Percentiles rank a stretch among this genome's conserved stretches.
These are phyloP conservation scores for Siderastrea radians DNA, from an alignment of 92 coral and sea anemone genomes.

Conservation along the genomic window DNA sequence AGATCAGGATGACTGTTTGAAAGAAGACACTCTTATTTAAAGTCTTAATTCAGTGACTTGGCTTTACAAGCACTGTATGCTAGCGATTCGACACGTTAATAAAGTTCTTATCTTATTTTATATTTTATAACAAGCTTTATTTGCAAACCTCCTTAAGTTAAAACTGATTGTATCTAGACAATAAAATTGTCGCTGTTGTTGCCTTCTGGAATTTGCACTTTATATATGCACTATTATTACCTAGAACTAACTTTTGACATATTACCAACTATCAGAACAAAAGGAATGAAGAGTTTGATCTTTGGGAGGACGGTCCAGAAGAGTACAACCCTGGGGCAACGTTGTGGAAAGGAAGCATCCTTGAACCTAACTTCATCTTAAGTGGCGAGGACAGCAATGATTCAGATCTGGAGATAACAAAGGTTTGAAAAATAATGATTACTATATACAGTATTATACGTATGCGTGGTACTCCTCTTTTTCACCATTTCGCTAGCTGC, in stretches of 20 bases:
- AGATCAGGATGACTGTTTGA: slow-evolving; percentile 21
- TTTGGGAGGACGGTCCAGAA: slow-evolving; percentile 7
- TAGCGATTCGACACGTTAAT: too few relatives aligned
- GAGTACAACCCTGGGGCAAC: slow-evolving; percentile 33
- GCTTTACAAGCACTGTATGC: not conserved
- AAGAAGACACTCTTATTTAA: slow-evolving; percentile 27
- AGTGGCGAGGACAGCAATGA: slow-evolving; percentile 21
- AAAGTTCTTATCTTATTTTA: too few relatives aligned
- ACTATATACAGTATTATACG: not conserved
- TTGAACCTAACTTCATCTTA: slow-evolving; percentile 6
- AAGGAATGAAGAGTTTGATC: slow-evolving; percentile 13
- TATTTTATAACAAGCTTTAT: not conserved
- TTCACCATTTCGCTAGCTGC: too few relatives aligned
- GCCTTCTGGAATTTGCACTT: slow-evolving; percentile 21
- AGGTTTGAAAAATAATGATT: slow-evolving; percentile 23
- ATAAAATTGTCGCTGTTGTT: slow-evolving; percentile 2
- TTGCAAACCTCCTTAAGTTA: slow-evolving; percentile 4
- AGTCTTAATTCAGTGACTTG: slow-evolving; percentile 2
- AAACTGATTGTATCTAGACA: slow-evolving; percentile 2
- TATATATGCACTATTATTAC: not conserved
- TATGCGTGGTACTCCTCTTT: not conserved
- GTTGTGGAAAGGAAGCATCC: slow-evolving; percentile 28
- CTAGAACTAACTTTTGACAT: slow-evolving; percentile 3
- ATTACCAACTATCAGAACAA: slow-evolving; percentile 12
- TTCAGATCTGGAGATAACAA: slow-evolving; percentile 35